Base-by-base conservation (phyloP, 1,140 invertebrate species). In the Diorhabda sublineata region DNA sequence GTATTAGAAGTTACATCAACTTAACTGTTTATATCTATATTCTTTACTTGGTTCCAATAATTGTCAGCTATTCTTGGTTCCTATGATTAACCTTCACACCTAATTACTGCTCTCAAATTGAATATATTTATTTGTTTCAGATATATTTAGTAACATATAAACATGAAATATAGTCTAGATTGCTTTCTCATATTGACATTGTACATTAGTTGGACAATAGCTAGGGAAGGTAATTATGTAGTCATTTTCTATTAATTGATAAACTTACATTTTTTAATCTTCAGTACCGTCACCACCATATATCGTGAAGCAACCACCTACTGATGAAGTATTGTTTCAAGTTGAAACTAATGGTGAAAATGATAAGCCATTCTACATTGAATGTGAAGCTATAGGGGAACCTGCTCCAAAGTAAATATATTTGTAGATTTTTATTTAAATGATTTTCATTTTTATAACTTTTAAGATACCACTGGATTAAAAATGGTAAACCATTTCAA, bases 361-460 rank as follows among this genome's bases (percentile, higher is more conserved):
- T 81, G 92, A 96, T 80, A 96, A 95, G 83, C 95, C 95, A 59
- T 96, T 97, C 83, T 89, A 95, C 70, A 94, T 97, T 73, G 95
- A 97, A 83, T 97, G 95, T 78, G 94, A 97, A 83, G 95, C 95
- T 9, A 92, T 94, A 82, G 94, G 93, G 75, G 92, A 96, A 83
- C 95, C 94, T 26, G 89, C 89, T 66, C 93, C 94, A 58, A 91
- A 87, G 92, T 95, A 88, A 86, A 87, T 69, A 52, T n/a, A 52
- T n/a, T 52, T 52, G 47, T 52, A 8, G 2, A 52, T 52, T 52
- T 52, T 52, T 8, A 3, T 6, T 52, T 6, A 2, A 4, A 8
- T 52, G 47, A 2, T 52, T 52, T 8, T 8, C n/a, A 52, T 52
- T 52, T 8, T 52, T 8, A 3, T 52, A 8, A 4, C 41, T 9